Base-by-base conservation (phyloP, 2,797 vertebrate species). In the Diplodus sargus region DNA sequence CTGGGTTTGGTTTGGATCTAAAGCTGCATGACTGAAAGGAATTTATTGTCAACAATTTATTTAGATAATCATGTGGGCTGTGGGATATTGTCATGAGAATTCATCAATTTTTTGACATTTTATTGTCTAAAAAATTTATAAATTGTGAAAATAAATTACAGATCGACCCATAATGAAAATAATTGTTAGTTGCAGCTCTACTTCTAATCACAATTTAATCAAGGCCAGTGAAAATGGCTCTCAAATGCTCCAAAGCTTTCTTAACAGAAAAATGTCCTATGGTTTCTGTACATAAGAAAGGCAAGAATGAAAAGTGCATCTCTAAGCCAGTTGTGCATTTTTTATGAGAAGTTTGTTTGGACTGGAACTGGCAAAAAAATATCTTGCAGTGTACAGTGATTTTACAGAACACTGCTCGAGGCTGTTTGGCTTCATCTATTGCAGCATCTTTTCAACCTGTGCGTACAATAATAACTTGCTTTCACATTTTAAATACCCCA, bases 321-420 rank as follows among this genome's bases (percentile, higher is more conserved):
- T 71, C 34, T 49, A 11, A 78, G 59, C 9, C 61, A 54, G 51
- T 63, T 16, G 56, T 82, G 25, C 9, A 77, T 82, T 68, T 74
- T 82, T 82, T 49, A 75, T 78, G 30, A 74, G 70, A 74, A 23
- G 49, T 81, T 70, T 78, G 54, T 82, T 80, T 63, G 57, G 15
- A 43, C 18, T 4, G 5, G 63, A 72, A 53, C 49, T 62, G 67
- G 62, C 72, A 66, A 79, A 73, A 73, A 48, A 78, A 65, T 78
- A 75, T 76, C 76, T 63, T 79, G 25, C 64, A 54, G 25, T 51
- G 22, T 28, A 30, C 60, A 56, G 52, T 47, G 22, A 65, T 72
- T 75, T 83, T 71, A 59, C 22, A 34, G 56, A 70, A 51, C 15
- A 57, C 6, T 28, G 56, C 73, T 70, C 61, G 28, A 45, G 65